A percentile compares a stretch with the other conserved stretches of the same genome.
Conservation (phyloP, 64 coral and sea anemone species). For the Acropora tenuis region DNA sequence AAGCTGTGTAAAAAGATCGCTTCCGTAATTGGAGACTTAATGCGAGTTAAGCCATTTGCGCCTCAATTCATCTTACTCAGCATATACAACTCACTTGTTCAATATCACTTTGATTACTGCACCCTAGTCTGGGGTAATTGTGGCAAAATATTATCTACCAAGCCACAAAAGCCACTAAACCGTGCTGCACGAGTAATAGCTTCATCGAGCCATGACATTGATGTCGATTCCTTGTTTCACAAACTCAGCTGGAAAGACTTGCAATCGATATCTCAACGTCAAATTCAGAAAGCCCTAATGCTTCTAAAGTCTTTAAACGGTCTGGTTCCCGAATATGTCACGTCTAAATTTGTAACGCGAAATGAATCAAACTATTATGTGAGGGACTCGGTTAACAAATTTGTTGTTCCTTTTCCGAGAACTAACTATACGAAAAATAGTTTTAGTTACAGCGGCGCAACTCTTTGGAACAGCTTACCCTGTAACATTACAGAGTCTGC, state of each 20-base stretch:
- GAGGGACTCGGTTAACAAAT: neutral
- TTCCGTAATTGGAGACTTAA: too few relatives aligned
- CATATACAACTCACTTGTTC: too few relatives aligned
- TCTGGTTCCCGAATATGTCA: neutral
- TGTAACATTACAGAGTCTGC: neutral
- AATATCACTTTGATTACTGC: too few relatives aligned
- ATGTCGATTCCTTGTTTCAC: too few relatives aligned
- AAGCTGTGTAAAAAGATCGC: too few relatives aligned
- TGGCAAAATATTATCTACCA: too few relatives aligned
- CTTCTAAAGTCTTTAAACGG: neutral
- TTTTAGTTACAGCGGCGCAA: neutral
- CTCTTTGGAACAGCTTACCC: neutral
- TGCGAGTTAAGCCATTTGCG: too few relatives aligned
- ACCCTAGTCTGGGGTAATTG: too few relatives aligned
- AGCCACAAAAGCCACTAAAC: too few relatives aligned
- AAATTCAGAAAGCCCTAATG: neutral
- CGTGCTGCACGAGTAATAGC: too few relatives aligned
- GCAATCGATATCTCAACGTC: neutral
- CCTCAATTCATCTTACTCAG: too few relatives aligned
- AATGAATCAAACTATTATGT: neutral
- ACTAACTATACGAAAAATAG: constrained; percentile 3
- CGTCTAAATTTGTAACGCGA: neutral
- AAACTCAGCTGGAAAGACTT: constrained; percentile 20
- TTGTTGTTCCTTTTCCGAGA: neutral
- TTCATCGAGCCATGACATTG: too few relatives aligned